phyloP scores from a whole-genome alignment of 2,888 invertebrate genomes.

The Salpingus planirostris region DNA sequence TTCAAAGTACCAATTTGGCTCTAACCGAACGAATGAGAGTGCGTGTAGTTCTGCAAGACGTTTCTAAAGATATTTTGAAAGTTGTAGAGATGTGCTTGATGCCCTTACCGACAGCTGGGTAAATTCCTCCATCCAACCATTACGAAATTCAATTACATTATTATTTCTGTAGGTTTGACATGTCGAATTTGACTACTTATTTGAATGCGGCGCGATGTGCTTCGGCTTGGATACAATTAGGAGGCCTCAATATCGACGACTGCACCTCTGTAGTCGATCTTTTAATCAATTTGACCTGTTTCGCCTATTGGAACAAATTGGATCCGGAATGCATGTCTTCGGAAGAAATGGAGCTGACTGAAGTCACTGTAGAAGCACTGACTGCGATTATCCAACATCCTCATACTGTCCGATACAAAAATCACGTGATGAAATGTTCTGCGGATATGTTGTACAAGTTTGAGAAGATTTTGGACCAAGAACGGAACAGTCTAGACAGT shows the following conservation, averaged over 20 bases:
- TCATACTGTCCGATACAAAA: constrained; percentile 49
- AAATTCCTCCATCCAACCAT: constrained; percentile 9
- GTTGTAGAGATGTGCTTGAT: constrained; percentile 40
- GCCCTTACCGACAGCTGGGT: constrained; percentile 34
- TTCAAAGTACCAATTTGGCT: constrained; percentile 41
- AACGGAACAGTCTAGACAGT: constrained; percentile 35
- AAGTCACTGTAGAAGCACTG: constrained; percentile 55
- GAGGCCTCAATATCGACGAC: constrained; percentile 37
- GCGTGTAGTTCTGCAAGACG: constrained; percentile 38
- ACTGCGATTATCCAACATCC: constrained; percentile 52
- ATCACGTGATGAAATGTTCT: constrained; percentile 47
- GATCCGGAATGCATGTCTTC: constrained; percentile 45
- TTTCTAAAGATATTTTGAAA: constrained; percentile 41
- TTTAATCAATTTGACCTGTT: constrained; percentile 38
- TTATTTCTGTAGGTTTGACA: constrained; percentile 36
- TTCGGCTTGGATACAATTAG: constrained; percentile 56
- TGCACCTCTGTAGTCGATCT: constrained; percentile 34
- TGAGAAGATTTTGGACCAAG: constrained; percentile 45
- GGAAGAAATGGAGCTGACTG: constrained; percentile 50
- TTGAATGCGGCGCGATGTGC: constrained; percentile 49
- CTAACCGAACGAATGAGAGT: constrained; percentile 39
- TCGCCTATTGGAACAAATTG: constrained; percentile 39
- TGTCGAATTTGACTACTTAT: constrained; percentile 45
- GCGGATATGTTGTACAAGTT: constrained; percentile 52
- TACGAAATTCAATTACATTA: too few species aligned